Evolutionary conservation across 2,797 vertebrate genomes (phyloP).

Genomic region (Leptoclinus maculatus): DNA sequence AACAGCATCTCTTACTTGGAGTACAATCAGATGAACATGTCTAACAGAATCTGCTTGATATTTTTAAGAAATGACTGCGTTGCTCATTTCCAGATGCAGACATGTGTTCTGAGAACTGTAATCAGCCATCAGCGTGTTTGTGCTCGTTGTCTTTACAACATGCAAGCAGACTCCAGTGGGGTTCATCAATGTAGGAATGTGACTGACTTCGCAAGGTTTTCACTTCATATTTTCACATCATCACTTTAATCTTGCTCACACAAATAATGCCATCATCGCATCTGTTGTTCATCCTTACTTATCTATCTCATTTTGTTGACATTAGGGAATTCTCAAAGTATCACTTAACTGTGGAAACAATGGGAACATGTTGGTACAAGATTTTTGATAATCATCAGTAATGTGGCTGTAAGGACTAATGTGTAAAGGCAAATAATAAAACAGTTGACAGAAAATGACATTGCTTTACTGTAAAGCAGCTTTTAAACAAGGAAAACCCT

Average conservation of each 20-base stretch:
- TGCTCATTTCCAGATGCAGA: conserved; percentile 72
- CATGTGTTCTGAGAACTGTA: conserved; percentile 66
- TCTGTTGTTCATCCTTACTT: conserved; percentile 58
- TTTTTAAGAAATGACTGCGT: conserved; percentile 67
- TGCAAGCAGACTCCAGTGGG: conserved; percentile 48
- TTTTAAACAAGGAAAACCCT: no score
- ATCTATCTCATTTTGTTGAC: conserved; percentile 26
- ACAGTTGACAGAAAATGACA: no score
- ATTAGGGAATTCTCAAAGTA: conserved; percentile 5
- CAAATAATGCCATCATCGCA: conserved; percentile 57
- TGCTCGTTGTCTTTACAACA: conserved; percentile 56
- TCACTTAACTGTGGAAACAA: conserved; percentile 1
- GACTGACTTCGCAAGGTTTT: conserved; percentile 58
- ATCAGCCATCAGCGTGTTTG: conserved; percentile 68
- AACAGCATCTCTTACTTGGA: conserved; percentile 65
- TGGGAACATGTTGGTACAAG: conserved; percentile 5
- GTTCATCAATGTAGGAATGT: conserved; percentile 73
- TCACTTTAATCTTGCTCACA: conserved; percentile 52
- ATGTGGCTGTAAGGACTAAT: no score
- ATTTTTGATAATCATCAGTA: no score
- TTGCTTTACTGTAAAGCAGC: no score
- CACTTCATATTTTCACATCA: conserved; percentile 60
- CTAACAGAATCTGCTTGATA: conserved; percentile 64
- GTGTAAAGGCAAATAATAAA: no score
- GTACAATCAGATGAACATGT: conserved; percentile 69